These are phyloP conservation scores for Aleiodes alternator DNA, from an alignment of 2,888 invertebrate species.

Conservation along the genomic window DNA sequence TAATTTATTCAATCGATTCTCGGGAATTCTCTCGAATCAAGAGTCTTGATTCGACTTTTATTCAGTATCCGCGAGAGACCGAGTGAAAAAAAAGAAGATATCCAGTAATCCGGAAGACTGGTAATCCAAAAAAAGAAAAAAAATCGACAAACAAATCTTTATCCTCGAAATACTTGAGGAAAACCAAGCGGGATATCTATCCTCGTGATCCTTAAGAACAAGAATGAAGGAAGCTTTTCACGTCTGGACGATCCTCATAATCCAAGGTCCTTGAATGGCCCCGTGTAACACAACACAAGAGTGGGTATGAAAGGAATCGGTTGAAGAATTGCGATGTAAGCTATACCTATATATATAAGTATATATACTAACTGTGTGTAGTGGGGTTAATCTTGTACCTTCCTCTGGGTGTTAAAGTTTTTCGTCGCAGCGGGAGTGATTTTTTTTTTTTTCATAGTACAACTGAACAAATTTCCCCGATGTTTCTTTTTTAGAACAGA, in stretches of 20 bases:
- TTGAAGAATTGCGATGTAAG: constrained; percentile 46
- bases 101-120: constrained; percentile 57
- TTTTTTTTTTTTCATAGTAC: background rate
- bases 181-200: constrained; percentile 23
- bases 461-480: constrained; percentile 7
- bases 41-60: constrained; percentile 53
- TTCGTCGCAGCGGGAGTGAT: constrained; percentile 36
- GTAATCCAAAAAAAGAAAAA: constrained; percentile 52
- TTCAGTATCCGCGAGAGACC: constrained; percentile 42
- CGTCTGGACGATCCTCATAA: constrained; percentile 41
- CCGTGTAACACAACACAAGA: constrained; percentile 28
- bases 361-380: background rate
- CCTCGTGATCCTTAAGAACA: background rate
- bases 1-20: background rate
- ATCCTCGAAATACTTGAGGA: constrained; percentile 7
- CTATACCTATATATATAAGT: constrained; percentile 4
- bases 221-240: constrained; percentile 19
- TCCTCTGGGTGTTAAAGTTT: constrained; percentile 23
- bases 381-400: constrained; percentile 42
- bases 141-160: constrained; percentile 58
- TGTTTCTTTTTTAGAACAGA: background rate
- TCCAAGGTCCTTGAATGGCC: constrained; percentile 17
- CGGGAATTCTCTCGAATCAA: background rate
- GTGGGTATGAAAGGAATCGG: constrained; percentile 39
- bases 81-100: constrained; percentile 41